These are phyloP conservation scores for Resseliella maxima DNA, from an alignment of 2,888 invertebrate species.

Conservation along the genomic window DNA sequence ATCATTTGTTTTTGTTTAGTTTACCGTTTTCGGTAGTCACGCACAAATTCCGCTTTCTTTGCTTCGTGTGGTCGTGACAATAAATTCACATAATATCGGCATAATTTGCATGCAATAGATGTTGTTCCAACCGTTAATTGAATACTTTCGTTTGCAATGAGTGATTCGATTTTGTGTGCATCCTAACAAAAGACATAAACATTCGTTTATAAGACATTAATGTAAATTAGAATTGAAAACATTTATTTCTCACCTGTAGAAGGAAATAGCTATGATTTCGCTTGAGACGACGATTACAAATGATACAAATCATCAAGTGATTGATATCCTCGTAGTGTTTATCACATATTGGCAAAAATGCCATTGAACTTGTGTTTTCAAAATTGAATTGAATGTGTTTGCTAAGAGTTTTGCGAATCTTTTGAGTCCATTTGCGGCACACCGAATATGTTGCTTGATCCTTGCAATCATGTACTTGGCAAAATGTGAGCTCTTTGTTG, in stretches of 20 bases:
- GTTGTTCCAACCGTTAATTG: conserved; percentile 76
- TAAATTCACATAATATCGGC: conserved; percentile 81
- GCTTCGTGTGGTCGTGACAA: conserved; percentile 73
- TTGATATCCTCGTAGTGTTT: conserved; percentile 78
- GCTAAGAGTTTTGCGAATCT: conserved; percentile 76
- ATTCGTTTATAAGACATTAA: background rate
- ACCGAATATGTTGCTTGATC: conserved; percentile 74
- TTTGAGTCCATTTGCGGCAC: conserved; percentile 78
- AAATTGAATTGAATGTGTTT: conserved; percentile 74
- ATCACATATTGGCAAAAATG: conserved; percentile 75
- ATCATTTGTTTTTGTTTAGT: background rate
- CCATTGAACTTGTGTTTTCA: conserved; percentile 71
- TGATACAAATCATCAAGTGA: conserved; percentile 79
- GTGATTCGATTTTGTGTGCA: conserved; percentile 70
- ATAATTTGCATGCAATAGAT: conserved; percentile 84
- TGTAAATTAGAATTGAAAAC: background rate
- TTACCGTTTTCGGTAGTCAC: conserved; percentile 75
- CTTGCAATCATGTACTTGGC: conserved; percentile 75
- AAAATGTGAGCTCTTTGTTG: conserved; percentile 63
- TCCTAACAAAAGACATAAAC: conserved; percentile 66
- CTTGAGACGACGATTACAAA: conserved; percentile 81
- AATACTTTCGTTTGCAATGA: conserved; percentile 73
- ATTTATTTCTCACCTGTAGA: conserved; percentile 69
- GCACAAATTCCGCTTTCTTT: conserved; percentile 67
- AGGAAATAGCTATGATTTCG: conserved; percentile 82